Conservation (phyloP, 2,113 vertebrate species). For the Callospermophilus lateralis region DNA sequence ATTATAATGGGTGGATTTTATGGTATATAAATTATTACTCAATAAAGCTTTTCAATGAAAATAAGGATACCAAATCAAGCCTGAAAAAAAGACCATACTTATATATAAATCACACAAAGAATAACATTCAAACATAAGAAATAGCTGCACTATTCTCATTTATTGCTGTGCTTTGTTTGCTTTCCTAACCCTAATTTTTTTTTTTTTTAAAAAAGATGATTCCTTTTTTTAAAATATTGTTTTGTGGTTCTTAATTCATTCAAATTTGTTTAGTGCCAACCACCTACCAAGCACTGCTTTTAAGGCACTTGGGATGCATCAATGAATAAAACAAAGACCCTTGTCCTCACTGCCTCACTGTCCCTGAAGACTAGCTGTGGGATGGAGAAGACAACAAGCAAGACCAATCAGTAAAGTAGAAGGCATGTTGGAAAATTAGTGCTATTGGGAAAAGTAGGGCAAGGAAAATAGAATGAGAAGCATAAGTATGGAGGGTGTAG, state of each 20-base stretch:
- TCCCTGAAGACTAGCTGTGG: background rate
- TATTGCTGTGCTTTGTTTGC: background rate
- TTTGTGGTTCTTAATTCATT: background rate
- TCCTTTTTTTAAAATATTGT: background rate
- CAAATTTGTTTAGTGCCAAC: background rate
- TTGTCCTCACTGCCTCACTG: background rate
- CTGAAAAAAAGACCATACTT: background rate
- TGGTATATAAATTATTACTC: slow-evolving; percentile 11
- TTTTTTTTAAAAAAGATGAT: background rate
- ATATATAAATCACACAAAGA: background rate
- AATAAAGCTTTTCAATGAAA: slow-evolving; percentile 13
- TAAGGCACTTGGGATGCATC: background rate
- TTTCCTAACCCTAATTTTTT: background rate
- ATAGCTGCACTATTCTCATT: background rate
- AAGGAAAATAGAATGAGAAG: background rate
- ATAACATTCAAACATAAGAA: background rate
- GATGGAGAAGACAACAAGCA: fast-evolving
- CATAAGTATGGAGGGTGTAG: background rate
- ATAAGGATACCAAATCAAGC: background rate
- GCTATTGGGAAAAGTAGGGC: background rate
- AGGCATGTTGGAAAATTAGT: background rate
- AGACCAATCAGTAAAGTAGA: background rate
- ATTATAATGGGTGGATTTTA: slow-evolving; percentile 33
- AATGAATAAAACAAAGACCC: background rate
- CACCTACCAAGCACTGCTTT: background rate